Base-by-base conservation (phyloP, 2,113 vertebrate species). In the Pachycephala philippinensis region DNA sequence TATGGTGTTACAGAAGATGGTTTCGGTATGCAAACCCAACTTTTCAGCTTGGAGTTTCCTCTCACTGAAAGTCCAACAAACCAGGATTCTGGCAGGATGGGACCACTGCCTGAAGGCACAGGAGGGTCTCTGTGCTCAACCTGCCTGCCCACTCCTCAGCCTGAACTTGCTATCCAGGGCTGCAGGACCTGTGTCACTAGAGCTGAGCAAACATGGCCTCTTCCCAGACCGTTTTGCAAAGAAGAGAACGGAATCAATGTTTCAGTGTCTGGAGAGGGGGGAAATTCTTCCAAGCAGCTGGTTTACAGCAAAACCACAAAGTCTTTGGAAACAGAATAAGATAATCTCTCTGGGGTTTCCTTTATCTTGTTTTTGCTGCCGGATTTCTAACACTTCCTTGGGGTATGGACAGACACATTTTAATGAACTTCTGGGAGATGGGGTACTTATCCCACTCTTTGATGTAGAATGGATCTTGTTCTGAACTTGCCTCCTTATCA, bases 1-100 rank as follows among this genome's bases (percentile, higher is more conserved):
- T 13, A n/a, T 0, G 0, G 5, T 50, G 13, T 50, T 37, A 52
- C 3, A 21, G 63, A 23, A 21, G 20, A 42, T 1, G 1, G n/a
- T 27, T 40, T n/a, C 0, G 0, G 9, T 40, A 9, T 3, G 6
- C 37, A 93, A 86, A 70, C 15, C 14, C 40, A 42, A 13, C 4
- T 45, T 12, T 30, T 14, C 44, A 69, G 20, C 11, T 42, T 35
- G 30, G 42, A 31, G 37, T 7, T 60, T 60, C 37, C 15, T 56
- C 28, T 50, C 27, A n/a, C 21, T 3, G 1, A 68, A 50, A 75
- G 28, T 10, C 30, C 13, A 56, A 18, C 4, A 60, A 72, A 65
- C 1, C 13, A 77, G 42, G n/a, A 33, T 71, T 31, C 19, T 70
- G 44, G 11, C 33, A 45, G 27, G 28, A 37, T 30, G 39, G 10